A percentile compares a stretch with the other conserved stretches of the same genome.
These are phyloP conservation scores for Caenorhabditis doughertyi DNA, from an alignment of 2,888 invertebrate species.

Conservation along the genomic window DNA sequence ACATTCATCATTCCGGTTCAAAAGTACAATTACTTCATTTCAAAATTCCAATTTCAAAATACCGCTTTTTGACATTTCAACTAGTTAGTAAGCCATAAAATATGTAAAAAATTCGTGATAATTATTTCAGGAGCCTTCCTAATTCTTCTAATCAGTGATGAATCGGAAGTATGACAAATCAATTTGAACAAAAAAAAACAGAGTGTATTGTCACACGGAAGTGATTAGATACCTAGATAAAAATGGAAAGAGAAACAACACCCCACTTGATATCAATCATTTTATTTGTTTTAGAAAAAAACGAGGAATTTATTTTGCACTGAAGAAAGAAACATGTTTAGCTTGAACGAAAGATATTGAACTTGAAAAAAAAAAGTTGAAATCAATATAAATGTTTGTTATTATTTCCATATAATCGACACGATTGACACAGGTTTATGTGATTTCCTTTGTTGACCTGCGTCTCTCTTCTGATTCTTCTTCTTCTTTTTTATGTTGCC, in stretches of 20 bases:
- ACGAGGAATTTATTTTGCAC: no score
- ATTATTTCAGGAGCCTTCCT: neutral
- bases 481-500: no score
- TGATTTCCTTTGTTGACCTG: no score
- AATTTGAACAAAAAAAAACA: neutral
- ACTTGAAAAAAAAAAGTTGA: no score
- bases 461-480: no score
- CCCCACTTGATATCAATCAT: neutral
- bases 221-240: slow-evolving; percentile 16
- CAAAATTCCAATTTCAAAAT: neutral
- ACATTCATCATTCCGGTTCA: neutral
- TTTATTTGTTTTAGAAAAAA: neutral
- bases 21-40: neutral
- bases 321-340: neutral
- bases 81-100: no score
- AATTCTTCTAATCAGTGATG: neutral
- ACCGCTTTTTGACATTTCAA: neutral
- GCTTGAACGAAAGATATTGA: no score
- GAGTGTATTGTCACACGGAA: neutral
- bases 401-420: no score
- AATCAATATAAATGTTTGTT: no score
- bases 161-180: slow-evolving; percentile 16
- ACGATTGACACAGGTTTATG: no score
- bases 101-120: neutral
- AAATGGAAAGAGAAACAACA: neutral